Evolutionary conservation across 2,113 vertebrate species (phyloP).

Genomic region (Xenotilapia flavipinnis): DNA sequence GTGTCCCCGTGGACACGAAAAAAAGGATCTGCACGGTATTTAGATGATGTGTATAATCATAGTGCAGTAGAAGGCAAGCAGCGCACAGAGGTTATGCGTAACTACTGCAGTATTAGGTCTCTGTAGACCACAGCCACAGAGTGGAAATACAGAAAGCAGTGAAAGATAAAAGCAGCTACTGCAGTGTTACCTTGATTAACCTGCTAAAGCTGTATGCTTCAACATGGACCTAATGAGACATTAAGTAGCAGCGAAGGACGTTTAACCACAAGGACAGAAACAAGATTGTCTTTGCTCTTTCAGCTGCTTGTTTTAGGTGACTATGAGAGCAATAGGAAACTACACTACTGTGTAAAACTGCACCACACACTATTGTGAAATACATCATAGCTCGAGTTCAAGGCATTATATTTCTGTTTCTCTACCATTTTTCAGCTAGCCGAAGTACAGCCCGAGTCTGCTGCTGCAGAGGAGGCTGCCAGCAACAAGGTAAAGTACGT

Average conservation of each 20-base stretch:
- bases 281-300: background rate
- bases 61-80: slow-evolving; percentile 13
- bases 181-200: slow-evolving; percentile 14
- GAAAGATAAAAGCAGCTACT: slow-evolving; percentile 9
- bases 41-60: slow-evolving; percentile 46
- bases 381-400: background rate
- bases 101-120: slow-evolving; percentile 42
- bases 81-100: slow-evolving; percentile 12
- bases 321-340: background rate
- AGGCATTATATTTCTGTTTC: background rate
- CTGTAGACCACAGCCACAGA: background rate
- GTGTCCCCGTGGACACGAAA: background rate
- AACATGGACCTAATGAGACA: background rate
- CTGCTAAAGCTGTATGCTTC: background rate
- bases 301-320: background rate
- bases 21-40: slow-evolving; percentile 16
- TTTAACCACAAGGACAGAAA: background rate
- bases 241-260: background rate
- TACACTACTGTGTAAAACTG: background rate
- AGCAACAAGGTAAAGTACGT: background rate
- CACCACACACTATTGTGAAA: background rate
- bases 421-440: background rate
- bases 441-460: background rate
- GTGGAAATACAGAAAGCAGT: background rate
- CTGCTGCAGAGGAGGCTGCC: background rate